Percentiles rank a stretch among this genome's conserved stretches.
Conservation (phyloP, 2,888 invertebrate species). For the Pristionchus fissidentatus region DNA sequence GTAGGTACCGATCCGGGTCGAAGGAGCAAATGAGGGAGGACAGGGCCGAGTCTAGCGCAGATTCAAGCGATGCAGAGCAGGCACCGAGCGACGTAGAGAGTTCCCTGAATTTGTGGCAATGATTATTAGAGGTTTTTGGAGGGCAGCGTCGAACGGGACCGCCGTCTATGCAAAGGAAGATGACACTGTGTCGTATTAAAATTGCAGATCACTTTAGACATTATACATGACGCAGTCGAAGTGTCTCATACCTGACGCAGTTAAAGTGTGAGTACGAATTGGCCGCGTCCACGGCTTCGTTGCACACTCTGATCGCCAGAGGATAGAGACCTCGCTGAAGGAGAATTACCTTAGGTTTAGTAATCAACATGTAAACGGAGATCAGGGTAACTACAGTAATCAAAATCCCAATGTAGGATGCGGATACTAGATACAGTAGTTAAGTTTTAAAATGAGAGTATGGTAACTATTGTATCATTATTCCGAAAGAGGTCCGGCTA, state of each 20-base stretch:
- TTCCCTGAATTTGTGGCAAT: constrained; percentile 61
- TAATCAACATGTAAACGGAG: background rate
- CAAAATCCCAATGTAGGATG: constrained; percentile 61
- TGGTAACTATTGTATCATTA: background rate
- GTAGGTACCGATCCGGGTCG: constrained; percentile 85
- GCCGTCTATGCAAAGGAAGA: too few relatives aligned
- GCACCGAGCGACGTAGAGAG: constrained; percentile 56
- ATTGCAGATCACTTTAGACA: too few relatives aligned
- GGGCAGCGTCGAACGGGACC: too few relatives aligned
- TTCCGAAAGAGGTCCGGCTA: background rate
- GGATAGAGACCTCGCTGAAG: constrained; percentile 67
- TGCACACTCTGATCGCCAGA: constrained; percentile 65
- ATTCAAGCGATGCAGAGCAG: constrained; percentile 56
- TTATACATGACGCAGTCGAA: background rate
- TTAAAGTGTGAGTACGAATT: constrained; percentile 57
- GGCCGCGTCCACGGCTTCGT: constrained; percentile 64
- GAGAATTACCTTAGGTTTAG: background rate
- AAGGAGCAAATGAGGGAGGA: constrained; percentile 79
- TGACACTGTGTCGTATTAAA: too few relatives aligned
- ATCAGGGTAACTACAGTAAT: constrained; percentile 48
- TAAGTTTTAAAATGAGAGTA: background rate
- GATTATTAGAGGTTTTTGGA: too few relatives aligned
- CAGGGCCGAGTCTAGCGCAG: constrained; percentile 61
- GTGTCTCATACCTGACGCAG: constrained; percentile 59
- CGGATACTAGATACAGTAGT: background rate